Conservation (phyloP, 2,113 vertebrate genomes). For the Leptobrachium ailaonicum region DNA sequence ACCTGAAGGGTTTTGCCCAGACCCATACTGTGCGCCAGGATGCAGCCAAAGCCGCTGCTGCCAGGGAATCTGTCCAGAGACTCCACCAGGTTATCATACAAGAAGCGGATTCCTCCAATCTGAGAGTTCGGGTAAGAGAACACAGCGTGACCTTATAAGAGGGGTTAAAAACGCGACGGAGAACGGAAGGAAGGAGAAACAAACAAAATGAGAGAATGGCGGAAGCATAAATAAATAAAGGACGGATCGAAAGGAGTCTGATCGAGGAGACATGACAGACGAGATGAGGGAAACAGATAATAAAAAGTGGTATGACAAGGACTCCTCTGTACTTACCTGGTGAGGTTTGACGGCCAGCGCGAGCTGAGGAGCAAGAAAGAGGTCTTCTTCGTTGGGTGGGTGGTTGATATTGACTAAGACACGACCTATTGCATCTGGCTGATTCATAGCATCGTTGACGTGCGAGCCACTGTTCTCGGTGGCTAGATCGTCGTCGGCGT, state of each 20-base stretch:
- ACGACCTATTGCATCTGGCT: constrained; percentile 84
- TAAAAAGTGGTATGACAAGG: neutral
- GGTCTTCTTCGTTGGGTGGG: constrained; percentile 90
- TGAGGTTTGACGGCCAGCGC: constrained; percentile 95
- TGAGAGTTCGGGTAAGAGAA: constrained; percentile 52
- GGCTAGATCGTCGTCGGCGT: constrained; percentile 77
- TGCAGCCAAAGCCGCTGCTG: constrained; percentile 96
- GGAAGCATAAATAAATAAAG: neutral
- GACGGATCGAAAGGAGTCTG: neutral
- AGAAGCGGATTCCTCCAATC: constrained; percentile 95
- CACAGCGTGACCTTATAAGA: neutral
- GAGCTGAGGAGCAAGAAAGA: constrained; percentile 91
- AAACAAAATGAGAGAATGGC: neutral
- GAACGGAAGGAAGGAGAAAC: neutral
- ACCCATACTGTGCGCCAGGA: constrained; percentile 97
- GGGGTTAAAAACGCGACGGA: neutral
- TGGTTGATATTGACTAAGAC: constrained; percentile 97
- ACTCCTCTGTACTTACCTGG: constrained; percentile 72
- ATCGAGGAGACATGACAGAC: neutral
- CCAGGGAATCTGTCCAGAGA: constrained; percentile 92
- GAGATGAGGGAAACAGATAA: too few relatives aligned
- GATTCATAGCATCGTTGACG: constrained; percentile 88
- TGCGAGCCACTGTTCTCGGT: constrained; percentile 95
- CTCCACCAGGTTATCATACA: constrained; percentile 96
- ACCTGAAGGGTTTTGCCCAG: constrained; percentile 96